Percentiles rank a stretch among this genome's conserved stretches.
These are phyloP conservation scores for Phrynocephalus versicolor DNA, from an alignment of 2,113 vertebrate genomes.

Conservation along the genomic window DNA sequence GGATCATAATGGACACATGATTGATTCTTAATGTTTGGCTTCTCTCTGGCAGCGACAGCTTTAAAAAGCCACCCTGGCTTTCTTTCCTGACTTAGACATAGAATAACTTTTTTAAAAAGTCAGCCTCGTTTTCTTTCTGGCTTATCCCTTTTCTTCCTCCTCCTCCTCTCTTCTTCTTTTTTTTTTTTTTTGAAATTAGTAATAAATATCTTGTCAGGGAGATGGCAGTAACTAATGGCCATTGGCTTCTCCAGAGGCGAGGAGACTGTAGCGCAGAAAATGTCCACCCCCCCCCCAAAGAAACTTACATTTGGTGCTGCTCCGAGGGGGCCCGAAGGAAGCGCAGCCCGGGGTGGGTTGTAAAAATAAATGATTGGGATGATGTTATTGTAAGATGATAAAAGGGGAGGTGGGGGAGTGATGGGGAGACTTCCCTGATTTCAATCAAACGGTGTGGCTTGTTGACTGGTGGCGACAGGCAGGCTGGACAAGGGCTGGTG, in stretches of 20 bases:
- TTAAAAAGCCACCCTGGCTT: background rate
- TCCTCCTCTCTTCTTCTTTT: too few relatives aligned
- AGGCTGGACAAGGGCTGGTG: constrained; percentile 48
- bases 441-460: background rate
- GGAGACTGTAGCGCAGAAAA: background rate
- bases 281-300: background rate
- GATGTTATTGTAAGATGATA: constrained; percentile 59
- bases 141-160: background rate
- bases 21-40: background rate
- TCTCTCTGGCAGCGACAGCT: background rate
- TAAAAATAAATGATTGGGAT: constrained; percentile 44
- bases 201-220: background rate
- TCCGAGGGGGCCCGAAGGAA: background rate
- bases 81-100: background rate
- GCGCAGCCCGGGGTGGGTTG: background rate
- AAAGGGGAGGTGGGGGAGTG: constrained; percentile 17
- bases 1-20: background rate
- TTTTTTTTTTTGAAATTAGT: background rate
- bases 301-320: background rate
- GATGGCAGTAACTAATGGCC: background rate
- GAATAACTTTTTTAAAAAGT: background rate
- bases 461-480: constrained; percentile 37
- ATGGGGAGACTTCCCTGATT: constrained; percentile 41
- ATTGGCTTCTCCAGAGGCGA: background rate
- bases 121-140: background rate